Percentiles rank a stretch among this genome's conserved stretches.
Evolutionary conservation across 2,888 invertebrate genomes (phyloP).

Genomic region (Melikaiella ostensackeni): DNA sequence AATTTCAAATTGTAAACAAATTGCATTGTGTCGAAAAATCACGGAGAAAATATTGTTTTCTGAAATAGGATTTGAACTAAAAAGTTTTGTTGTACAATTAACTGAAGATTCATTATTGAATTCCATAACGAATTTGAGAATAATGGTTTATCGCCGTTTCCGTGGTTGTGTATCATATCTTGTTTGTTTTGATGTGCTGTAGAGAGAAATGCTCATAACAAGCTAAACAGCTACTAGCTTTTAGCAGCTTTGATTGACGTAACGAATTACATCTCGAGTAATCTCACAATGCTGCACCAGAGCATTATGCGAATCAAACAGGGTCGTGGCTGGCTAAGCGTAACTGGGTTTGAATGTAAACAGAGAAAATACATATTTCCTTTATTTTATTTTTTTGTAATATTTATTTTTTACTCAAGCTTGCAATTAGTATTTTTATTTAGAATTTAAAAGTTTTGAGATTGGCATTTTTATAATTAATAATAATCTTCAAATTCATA

Average conservation of each 20-base stretch:
- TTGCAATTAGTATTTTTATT: too few species aligned
- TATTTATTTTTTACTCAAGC: neutral
- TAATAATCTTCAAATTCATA: too few species aligned
- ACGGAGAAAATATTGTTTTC: neutral
- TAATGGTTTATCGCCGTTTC: neutral
- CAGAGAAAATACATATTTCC: neutral
- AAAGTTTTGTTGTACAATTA: neutral
- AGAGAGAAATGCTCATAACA: neutral
- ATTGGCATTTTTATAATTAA: too few species aligned
- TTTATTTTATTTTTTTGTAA: neutral
- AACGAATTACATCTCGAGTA: neutral
- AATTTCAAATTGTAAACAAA: neutral
- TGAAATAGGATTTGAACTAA: neutral
- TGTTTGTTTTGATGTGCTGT: neutral
- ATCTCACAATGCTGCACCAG: neutral
- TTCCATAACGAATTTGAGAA: neutral
- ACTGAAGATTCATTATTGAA: neutral
- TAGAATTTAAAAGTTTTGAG: too few species aligned
- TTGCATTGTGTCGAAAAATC: neutral
- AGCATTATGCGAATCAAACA: neutral
- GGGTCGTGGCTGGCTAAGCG: neutral
- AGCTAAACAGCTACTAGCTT: neutral
- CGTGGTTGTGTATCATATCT: slow-evolving; percentile 2
- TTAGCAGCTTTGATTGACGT: slow-evolving; percentile 8
- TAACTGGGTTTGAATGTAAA: neutral